Evolutionary conservation across 1,140 invertebrate genomes (phyloP).

Genomic region (Listronotus bonariensis): DNA sequence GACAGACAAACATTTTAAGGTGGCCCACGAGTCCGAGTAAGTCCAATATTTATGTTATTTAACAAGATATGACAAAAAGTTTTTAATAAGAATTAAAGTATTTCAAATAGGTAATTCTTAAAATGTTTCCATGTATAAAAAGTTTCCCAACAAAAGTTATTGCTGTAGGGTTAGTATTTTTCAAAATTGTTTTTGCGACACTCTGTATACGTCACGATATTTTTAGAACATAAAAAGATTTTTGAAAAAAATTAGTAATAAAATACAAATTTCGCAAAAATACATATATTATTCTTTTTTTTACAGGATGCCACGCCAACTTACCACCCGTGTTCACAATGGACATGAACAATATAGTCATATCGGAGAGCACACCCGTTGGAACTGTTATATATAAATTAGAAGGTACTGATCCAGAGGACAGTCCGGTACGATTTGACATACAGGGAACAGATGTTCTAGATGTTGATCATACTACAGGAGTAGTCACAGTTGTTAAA

Average conservation of each 20-base stretch:
- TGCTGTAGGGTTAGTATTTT: no score
- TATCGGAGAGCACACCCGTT: slow-evolving; percentile 77
- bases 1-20: no score
- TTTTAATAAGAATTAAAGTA: no score
- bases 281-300: slow-evolving; percentile 15
- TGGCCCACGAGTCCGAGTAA: no score
- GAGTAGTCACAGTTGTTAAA: slow-evolving; percentile 76
- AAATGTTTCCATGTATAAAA: no score
- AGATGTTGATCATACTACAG: slow-evolving; percentile 74
- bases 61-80: no score
- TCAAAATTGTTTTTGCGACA: no score
- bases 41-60: no score
- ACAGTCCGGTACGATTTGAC: slow-evolving; percentile 70
- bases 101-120: no score
- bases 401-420: slow-evolving; percentile 80
- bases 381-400: slow-evolving; percentile 76
- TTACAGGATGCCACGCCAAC: slow-evolving; percentile 58
- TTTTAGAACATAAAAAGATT: not conserved
- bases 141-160: no score
- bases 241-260: not conserved
- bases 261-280: not conserved
- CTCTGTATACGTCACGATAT: not conserved
- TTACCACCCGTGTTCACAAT: slow-evolving; percentile 70
- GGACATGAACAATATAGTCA: slow-evolving; percentile 73
- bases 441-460: slow-evolving; percentile 81